Conservation (phyloP, 1,140 invertebrate species). For the Saccostrea cuccullata region DNA sequence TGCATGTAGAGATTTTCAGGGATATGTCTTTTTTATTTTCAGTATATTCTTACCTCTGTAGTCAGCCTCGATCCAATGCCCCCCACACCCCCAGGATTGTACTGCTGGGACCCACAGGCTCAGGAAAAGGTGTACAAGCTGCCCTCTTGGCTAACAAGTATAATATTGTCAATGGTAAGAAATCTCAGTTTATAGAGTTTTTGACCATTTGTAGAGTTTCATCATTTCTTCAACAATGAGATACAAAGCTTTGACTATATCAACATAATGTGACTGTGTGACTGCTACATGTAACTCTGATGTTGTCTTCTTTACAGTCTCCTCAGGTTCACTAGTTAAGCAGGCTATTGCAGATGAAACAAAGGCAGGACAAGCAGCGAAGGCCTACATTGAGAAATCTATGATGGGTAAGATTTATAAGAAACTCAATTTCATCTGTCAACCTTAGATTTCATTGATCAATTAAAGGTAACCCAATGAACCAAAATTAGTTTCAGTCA, state of each 20-base stretch:
- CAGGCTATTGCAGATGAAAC: conserved; percentile 77
- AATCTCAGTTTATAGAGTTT: too few species aligned
- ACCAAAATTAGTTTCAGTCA: too few species aligned
- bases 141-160: conserved; percentile 77
- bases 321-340: conserved; percentile 76
- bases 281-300: background rate
- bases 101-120: conserved; percentile 77
- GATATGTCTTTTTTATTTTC: background rate
- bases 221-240: background rate
- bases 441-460: too few species aligned
- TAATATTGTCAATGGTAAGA: conserved; percentile 77
- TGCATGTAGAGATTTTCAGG: too few species aligned
- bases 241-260: too few species aligned
- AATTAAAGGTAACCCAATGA: too few species aligned
- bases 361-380: conserved; percentile 73
- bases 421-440: too few species aligned
- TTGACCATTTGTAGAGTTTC: background rate
- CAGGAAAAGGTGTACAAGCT: conserved; percentile 77
- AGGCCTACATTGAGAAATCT: conserved; percentile 73
- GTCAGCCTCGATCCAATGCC: conserved; percentile 72
- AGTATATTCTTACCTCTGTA: conserved; percentile 74
- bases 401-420: conserved; percentile 68
- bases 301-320: conserved; percentile 69
- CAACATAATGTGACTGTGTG: too few species aligned
- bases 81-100: conserved; percentile 77